Evolutionary conservation across 2,113 vertebrate species (phyloP).

Genomic region (Lycocorax pyrrhopterus): DNA sequence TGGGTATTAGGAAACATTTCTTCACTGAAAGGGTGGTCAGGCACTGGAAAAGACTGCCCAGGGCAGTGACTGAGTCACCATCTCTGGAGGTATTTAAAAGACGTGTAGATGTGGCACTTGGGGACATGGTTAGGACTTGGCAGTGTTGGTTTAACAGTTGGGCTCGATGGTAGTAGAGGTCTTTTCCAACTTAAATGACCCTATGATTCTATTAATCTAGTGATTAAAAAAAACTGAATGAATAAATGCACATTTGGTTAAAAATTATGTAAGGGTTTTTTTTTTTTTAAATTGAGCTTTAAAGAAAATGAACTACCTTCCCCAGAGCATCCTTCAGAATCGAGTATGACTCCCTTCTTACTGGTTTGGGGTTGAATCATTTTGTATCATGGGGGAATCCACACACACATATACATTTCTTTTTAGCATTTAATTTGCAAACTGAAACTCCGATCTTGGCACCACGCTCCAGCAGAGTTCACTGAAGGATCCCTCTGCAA

Average conservation of each 20-base stretch:
- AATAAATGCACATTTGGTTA: neutral
- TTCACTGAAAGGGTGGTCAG: neutral
- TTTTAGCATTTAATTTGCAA: neutral
- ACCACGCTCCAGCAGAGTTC: neutral
- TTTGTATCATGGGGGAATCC: neutral
- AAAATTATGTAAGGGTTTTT: neutral
- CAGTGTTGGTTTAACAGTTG: neutral
- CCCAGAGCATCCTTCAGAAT: neutral
- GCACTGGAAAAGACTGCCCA: neutral
- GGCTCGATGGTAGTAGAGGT: fast-evolving
- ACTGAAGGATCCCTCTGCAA: neutral
- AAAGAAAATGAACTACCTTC: neutral
- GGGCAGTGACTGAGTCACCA: neutral
- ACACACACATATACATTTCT: neutral
- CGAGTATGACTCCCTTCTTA: neutral
- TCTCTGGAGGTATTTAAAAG: neutral
- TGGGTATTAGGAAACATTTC: neutral
- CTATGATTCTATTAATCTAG: neutral
- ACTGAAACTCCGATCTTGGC: neutral
- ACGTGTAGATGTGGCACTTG: fast-evolving
- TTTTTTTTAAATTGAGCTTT: neutral
- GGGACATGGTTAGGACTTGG: neutral
- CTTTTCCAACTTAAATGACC: neutral
- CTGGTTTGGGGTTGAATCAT: neutral
- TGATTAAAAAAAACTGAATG: neutral